These are phyloP conservation scores for Arbacia lixula DNA, from an alignment of 53 echinoderm and acorn worm species.

Conservation along the genomic window DNA sequence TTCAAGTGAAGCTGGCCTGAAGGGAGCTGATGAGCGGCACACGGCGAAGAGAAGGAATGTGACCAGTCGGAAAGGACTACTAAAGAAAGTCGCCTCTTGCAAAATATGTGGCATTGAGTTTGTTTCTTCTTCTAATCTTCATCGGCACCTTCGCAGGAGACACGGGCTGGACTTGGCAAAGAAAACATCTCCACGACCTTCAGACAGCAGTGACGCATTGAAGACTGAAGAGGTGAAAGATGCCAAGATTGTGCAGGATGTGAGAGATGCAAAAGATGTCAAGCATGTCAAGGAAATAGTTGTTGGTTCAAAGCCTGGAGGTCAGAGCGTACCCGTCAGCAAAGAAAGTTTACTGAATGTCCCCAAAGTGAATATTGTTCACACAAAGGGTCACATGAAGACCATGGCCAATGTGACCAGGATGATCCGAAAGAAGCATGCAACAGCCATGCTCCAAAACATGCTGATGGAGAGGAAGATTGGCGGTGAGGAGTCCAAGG, in stretches of 20 bases:
- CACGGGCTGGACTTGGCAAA: slow-evolving; percentile 26
- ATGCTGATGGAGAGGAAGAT: slow-evolving; percentile 41
- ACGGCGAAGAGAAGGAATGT: not conserved
- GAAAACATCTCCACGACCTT: not conserved
- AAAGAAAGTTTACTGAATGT: slow-evolving; percentile 18
- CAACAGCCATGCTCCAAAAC: slow-evolving; percentile 41
- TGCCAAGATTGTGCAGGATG: not conserved
- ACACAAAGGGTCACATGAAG: slow-evolving; percentile 44
- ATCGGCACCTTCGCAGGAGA: slow-evolving; percentile 58
- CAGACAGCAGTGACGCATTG: not conserved
- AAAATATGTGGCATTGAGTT: slow-evolving; percentile 68
- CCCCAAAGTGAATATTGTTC: slow-evolving; percentile 5
- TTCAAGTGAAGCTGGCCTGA: not conserved
- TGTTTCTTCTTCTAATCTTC: slow-evolving; percentile 65
- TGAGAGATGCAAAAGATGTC: not conserved
- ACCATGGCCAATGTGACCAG: slow-evolving; percentile 48
- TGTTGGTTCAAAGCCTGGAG: too few relatives aligned
- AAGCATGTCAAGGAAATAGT: not conserved
- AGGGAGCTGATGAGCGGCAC: slow-evolving; percentile 14
- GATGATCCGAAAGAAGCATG: slow-evolving; percentile 47
- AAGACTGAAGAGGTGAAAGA: slow-evolving; percentile 11
- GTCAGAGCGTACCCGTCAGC: not conserved
- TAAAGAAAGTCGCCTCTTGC: slow-evolving; percentile 67
- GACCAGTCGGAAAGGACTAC: slow-evolving; percentile 10
- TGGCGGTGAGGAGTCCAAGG: slow-evolving; percentile 17